A percentile compares a stretch with the other conserved stretches of the same genome.
Conservation (phyloP, 2,797 vertebrate genomes). For the Lepidocolaptes lacrymiger region DNA sequence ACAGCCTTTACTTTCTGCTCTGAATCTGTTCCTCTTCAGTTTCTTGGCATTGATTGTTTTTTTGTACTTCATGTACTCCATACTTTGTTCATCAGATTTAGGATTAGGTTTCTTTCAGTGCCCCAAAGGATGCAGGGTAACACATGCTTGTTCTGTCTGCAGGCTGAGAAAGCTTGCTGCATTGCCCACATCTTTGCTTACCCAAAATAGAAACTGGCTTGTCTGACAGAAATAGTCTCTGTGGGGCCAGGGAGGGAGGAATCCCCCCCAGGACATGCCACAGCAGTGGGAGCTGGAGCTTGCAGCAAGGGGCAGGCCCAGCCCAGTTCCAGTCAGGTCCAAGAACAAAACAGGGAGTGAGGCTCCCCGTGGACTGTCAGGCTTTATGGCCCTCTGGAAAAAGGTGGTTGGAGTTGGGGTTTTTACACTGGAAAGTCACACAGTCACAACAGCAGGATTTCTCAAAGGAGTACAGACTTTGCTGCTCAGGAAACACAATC, state of each 20-base stretch:
- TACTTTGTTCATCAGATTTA: neutral
- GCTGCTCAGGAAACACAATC: neutral
- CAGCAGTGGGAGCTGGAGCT: neutral
- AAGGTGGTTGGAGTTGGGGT: neutral
- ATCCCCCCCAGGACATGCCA: rapidly evolving
- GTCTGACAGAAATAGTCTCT: constrained; percentile 20
- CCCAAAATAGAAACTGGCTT: constrained; percentile 24
- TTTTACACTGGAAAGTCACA: neutral
- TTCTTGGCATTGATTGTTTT: neutral
- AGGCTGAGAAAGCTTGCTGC: neutral
- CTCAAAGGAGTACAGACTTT: neutral
- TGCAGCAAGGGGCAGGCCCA: rapidly evolving
- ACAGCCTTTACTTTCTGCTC: neutral
- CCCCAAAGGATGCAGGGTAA: neutral
- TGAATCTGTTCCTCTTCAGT: neutral
- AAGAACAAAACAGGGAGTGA: neutral
- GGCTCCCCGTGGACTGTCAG: neutral
- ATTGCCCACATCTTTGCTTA: neutral
- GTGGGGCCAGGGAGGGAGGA: neutral
- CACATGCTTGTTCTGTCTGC: neutral
- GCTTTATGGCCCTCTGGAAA: neutral
- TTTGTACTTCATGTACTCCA: neutral
- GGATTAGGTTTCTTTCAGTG: neutral
- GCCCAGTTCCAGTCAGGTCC: neutral
- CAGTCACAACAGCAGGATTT: neutral